Evolutionary conservation across 1,140 invertebrate genomes (phyloP).

Genomic region (Dendrolimus kikuchii): DNA sequence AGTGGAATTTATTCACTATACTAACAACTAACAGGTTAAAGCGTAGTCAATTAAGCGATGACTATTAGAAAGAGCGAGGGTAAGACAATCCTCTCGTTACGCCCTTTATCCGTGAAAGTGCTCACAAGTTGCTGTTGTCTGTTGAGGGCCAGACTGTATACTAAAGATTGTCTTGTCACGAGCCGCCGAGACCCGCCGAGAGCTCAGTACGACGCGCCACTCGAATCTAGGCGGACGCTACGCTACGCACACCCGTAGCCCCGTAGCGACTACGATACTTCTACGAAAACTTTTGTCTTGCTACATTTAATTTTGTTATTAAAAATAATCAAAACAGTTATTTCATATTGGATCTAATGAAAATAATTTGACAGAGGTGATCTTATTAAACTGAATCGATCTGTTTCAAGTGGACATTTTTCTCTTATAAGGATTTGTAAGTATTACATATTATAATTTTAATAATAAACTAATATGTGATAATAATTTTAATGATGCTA

Average conservation of each 20-base stretch:
- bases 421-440: constrained; percentile 37
- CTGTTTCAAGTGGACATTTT: constrained; percentile 6
- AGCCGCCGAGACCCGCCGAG: constrained; percentile 16
- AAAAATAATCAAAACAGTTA: no score
- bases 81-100: constrained; percentile 48
- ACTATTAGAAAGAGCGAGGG: constrained; percentile 31
- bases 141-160: constrained; percentile 47
- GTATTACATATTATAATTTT: constrained; percentile 17
- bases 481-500: constrained; percentile 21
- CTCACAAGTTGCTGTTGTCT: constrained; percentile 62
- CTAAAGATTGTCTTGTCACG: constrained; percentile 66
- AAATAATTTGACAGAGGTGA: no score
- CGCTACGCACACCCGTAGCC: constrained; percentile 32
- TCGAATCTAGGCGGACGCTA: constrained; percentile 52
- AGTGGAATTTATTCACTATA: no score
- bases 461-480: constrained; percentile 2
- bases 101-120: constrained; percentile 53
- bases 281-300: constrained; percentile 31
- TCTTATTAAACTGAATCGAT: constrained; percentile 7
- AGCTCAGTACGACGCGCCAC: constrained; percentile 56
- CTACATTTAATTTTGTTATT: no score
- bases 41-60: constrained; percentile 20
- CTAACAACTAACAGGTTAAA: constrained; percentile 2
- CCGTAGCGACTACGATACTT: constrained; percentile 22
- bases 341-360: no score